Evolutionary conservation across 2,113 vertebrate genomes (phyloP).

Genomic region (Eidolon helvum): DNA sequence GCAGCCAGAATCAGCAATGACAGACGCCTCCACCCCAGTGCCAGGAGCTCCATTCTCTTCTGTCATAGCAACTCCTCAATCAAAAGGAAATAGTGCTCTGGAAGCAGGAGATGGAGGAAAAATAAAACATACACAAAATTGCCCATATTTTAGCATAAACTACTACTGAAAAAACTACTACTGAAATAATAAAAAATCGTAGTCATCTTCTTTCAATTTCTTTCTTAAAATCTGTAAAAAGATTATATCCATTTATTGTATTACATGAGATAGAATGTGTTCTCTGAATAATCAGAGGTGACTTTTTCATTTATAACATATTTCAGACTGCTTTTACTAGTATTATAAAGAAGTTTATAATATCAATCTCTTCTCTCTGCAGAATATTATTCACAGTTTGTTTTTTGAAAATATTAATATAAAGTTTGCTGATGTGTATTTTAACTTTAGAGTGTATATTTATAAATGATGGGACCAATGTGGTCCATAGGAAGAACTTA

Average conservation of each 20-base stretch:
- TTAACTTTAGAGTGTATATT: not conserved
- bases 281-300: slow-evolving; percentile 12
- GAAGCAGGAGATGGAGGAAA: not conserved
- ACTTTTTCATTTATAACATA: not conserved
- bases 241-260: slow-evolving; percentile 2
- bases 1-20: not conserved
- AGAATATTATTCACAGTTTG: not conserved
- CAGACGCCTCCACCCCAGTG: not conserved
- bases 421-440: not conserved
- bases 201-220: not conserved
- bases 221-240: slow-evolving; percentile 30
- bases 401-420: not conserved
- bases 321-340: not conserved
- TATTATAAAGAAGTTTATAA: not conserved
- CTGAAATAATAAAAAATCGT: slow-evolving; percentile 19
- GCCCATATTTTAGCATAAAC: not conserved
- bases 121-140: not conserved
- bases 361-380: not conserved
- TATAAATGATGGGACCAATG: not conserved
- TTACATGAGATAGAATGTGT: not conserved
- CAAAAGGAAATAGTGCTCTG: not conserved
- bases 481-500: not conserved
- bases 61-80: slow-evolving; percentile 54
- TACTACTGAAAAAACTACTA: not conserved
- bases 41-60: slow-evolving; percentile 46